Base-by-base conservation (phyloP, 2,113 vertebrate species). In the Setophaga coronata region DNA sequence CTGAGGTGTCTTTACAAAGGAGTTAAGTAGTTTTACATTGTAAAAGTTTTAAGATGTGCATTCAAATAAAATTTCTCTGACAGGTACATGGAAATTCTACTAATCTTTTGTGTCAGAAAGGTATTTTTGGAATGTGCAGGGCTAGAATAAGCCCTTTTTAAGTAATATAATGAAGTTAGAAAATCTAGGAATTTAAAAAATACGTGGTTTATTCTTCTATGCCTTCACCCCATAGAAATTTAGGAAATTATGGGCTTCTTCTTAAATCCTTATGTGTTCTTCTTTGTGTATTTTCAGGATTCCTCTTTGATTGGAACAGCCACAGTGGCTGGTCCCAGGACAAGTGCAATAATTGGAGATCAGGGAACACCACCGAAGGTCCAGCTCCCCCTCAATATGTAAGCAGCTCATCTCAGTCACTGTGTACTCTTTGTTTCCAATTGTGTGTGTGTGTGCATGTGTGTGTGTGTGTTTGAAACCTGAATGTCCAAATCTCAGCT, bases 361-460 rank as follows among this genome's bases (percentile, higher is more conserved):
- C 99, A 99, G 96, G 97, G 98, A 97, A 98, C 97, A 51, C 87
- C 96, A 54, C 97, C 98, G 95, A 99, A 99, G 97, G 98, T 99
- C 97, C 99, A 99, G 97, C 98, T 99, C 67, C 99, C 99, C 60
- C 99, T 99, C 96, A 99, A 99, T 97, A 99, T 99, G 99, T 99
- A 98, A 99, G 99, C 98, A 92, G 82, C 92, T 95, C 90, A 50
- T 85, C 70, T 85, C 61, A 69, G 77, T 86, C 78, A 54, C 81
- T 69, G 33, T 3, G 1, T 57, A 43, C 53, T 64, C 67, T 73
- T 89, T 87, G 47, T 62, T 72, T 86, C 56, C 54, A 56, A 0
- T 24, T 2, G 0, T 87, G 56, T 70, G 64, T 67, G 1, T 84
- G 1, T 0, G 0, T 60, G 21, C 12, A 29, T 1, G 3, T 11